Base-by-base conservation (phyloP, 2,113 vertebrate species). In the Nesoenas mayeri region DNA sequence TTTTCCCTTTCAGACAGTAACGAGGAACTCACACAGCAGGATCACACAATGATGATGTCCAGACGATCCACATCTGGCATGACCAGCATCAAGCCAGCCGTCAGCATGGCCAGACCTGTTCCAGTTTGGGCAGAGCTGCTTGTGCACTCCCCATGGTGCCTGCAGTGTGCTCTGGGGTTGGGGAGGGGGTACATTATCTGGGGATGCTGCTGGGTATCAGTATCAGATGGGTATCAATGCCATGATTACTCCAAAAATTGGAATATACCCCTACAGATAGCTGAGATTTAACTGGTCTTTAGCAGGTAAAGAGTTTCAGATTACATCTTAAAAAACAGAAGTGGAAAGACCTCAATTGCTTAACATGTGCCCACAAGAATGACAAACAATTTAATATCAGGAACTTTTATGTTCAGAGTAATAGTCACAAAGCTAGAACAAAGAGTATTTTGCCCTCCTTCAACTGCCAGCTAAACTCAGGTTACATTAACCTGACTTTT, bases 101-200 rank as follows among this genome's bases (percentile, higher is more conserved):
- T 3, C 28, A 26, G 62, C 0, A 0, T 0, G 3, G 70, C 29
- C 75, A 54, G 70, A 60, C 3, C 13, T 0, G 0, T 58, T 5
- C 5, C 0, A 0, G 36, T 42, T 62, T 25, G 38, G 1, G 4
- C 50, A 25, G 53, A n/a, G 54, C 67, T 50, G 42, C 57, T 15
- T 3, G 16, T 0, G 0, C 2, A 1, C 70, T 42, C 34, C 53
- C 57, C 4, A 4, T 9, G 1, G 3, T 2, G 29, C 40, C 70
- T 40, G 40, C 16, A 16, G 12, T 24, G 7, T 2, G 3, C 14
- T 34, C 31, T 2, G 21, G 14, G 56, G n/a, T 62, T 5, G 10
- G 74, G 53, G 16, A 12, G 9, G 9, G 22, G 14, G 44, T 5
- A 13, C 17, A 5, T 0, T 13, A 73, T 25, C 32, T 1, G 0